phyloP scores from a whole-genome alignment of 2,113 vertebrate species.

The Recurvirostra avosetta region DNA sequence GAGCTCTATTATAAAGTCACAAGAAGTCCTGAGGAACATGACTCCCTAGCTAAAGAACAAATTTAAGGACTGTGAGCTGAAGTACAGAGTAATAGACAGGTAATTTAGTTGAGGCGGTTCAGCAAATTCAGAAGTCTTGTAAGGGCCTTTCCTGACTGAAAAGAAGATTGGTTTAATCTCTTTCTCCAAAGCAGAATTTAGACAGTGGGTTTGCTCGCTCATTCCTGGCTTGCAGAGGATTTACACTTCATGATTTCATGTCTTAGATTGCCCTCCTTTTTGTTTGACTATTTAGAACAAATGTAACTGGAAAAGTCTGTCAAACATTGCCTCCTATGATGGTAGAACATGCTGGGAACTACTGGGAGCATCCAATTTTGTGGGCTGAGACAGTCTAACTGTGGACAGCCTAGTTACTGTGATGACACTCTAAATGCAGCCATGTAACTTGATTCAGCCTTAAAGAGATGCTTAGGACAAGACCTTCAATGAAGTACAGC shows the following conservation, averaged over 20 bases:
- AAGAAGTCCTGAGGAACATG: not conserved
- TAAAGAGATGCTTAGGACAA: not conserved
- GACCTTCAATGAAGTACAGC: not conserved
- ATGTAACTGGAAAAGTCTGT: not conserved
- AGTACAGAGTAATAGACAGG: not conserved
- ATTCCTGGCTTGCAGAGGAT: not conserved
- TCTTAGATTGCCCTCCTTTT: not conserved
- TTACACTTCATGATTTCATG: not conserved
- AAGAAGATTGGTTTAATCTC: not conserved
- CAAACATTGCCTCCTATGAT: accelerated
- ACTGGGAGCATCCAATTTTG: not conserved
- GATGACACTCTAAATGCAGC: not conserved
- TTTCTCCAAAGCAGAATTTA: not conserved
- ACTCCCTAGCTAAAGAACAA: not conserved
- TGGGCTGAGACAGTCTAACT: accelerated
- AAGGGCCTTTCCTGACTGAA: not conserved
- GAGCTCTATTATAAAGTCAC: not conserved
- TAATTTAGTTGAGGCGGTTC: not conserved
- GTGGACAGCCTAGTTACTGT: not conserved
- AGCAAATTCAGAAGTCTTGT: not conserved
- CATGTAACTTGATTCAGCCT: not conserved
- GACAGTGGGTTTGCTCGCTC: not conserved
- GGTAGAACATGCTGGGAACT: not conserved
- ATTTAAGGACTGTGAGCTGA: not conserved
- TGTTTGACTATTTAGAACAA: not conserved